Percentiles rank a stretch among this genome's conserved stretches.
phyloP scores from a whole-genome alignment of 2,113 vertebrate species.

The Tinamus guttatus region DNA sequence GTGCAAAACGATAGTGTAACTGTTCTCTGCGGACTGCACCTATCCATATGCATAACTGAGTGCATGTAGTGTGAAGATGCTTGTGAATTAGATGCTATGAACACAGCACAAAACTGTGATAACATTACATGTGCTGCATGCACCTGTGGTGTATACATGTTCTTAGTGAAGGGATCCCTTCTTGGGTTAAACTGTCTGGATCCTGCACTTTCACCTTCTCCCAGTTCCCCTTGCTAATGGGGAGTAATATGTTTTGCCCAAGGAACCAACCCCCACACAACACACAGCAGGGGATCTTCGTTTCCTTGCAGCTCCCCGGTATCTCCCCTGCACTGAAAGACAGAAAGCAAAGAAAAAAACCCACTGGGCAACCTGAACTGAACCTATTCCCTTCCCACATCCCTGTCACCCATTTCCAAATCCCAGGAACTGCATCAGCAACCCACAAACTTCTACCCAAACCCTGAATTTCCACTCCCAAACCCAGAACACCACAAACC shows the following conservation, averaged over 20 bases:
- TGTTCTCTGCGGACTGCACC: not conserved
- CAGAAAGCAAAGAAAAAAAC: constrained; percentile 1
- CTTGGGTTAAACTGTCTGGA: not conserved
- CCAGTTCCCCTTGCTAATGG: not conserved
- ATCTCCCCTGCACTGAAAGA: not conserved
- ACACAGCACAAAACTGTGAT: not conserved
- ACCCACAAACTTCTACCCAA: not conserved
- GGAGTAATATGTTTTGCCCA: constrained; percentile 1
- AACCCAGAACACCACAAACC: not conserved
- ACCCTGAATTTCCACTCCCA: not conserved
- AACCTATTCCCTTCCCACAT: not conserved
- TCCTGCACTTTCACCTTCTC: not conserved
- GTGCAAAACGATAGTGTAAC: not conserved
- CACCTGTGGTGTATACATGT: not conserved
- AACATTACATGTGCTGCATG: not conserved
- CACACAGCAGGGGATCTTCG: constrained; percentile 1
- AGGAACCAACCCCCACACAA: constrained; percentile 33
- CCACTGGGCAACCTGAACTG: not conserved
- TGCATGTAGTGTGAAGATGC: not conserved
- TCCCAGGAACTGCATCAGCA: not conserved
- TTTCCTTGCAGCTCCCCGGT: not conserved
- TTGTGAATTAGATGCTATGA: not conserved
- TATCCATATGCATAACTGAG: not conserved
- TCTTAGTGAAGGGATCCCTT: not conserved
- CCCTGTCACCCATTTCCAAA: not conserved